A percentile compares a stretch with the other conserved stretches of the same genome.
Conservation (phyloP, 2,888 invertebrate species). For the Andricus curvator region DNA sequence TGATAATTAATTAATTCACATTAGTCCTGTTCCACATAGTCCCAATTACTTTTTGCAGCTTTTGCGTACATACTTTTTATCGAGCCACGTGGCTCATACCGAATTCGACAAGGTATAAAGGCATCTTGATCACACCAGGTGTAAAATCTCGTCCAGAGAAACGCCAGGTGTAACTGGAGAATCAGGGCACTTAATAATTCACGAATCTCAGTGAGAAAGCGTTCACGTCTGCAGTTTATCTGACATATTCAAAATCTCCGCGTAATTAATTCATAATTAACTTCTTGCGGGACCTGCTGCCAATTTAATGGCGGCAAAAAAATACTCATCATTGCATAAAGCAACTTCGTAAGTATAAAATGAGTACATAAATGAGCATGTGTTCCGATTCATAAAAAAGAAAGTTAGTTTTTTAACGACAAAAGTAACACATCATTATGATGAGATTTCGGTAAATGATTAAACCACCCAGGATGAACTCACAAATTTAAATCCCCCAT, state of each 20-base stretch:
- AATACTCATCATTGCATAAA: constrained; percentile 7
- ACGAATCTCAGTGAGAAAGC: constrained; percentile 17
- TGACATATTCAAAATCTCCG: constrained; percentile 11
- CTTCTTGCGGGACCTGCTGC: constrained; percentile 15
- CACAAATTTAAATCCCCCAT: too few species aligned
- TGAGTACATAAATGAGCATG: background rate
- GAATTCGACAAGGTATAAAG: constrained; percentile 13
- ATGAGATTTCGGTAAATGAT: background rate
- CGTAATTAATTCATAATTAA: constrained; percentile 29
- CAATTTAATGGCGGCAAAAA: background rate
- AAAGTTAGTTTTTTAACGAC: background rate
- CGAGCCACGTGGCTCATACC: constrained; percentile 6
- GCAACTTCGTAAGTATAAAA: background rate
- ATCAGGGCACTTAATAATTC: constrained; percentile 41
- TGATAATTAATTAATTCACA: background rate
- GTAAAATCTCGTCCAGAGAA: constrained; percentile 54
- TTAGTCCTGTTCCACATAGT: background rate
- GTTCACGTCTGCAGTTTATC: background rate
- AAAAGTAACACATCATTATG: constrained; percentile 1
- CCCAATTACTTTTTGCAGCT: background rate
- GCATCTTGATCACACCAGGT: constrained; percentile 50
- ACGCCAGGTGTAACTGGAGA: constrained; percentile 54
- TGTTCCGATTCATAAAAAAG: background rate
- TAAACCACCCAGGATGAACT: background rate
- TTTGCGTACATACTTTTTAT: constrained; percentile 2